These are phyloP conservation scores for Drosophila kuntzei DNA, from an alignment of 2,888 invertebrate species.

Conservation along the genomic window DNA sequence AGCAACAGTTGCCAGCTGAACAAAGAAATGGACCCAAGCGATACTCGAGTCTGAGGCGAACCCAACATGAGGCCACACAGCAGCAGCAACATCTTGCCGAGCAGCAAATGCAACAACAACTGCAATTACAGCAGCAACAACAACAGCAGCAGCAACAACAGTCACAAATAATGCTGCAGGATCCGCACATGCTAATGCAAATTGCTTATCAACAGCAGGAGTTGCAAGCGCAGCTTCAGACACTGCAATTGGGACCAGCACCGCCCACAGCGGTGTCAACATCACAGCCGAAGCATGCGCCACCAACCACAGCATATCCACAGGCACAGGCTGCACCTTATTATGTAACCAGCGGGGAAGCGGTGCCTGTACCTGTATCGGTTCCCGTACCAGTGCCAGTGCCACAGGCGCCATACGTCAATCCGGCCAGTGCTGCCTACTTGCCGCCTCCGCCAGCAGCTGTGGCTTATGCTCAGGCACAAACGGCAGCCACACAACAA, in stretches of 20 bases:
- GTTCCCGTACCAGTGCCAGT: conserved; percentile 52
- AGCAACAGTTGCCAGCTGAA: conserved; percentile 82
- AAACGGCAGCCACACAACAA: conserved; percentile 59
- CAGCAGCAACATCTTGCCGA: conserved; percentile 68
- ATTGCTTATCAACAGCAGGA: conserved; percentile 82
- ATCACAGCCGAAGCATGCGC: conserved; percentile 58
- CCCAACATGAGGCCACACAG: conserved; percentile 80
- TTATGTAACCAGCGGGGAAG: conserved; percentile 65
- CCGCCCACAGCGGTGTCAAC: conserved; percentile 60
- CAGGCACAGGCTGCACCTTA: conserved; percentile 62
- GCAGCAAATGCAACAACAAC: conserved; percentile 37
- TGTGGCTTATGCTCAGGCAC: conserved; percentile 72
- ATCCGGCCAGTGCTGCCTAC: conserved; percentile 65
- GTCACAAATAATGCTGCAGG: conserved; percentile 79
- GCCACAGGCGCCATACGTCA: conserved; percentile 54
- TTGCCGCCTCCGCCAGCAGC: conserved; percentile 76
- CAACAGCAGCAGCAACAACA: conserved; percentile 68
- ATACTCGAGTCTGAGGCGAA: conserved; percentile 88
- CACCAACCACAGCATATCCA: conserved; percentile 66
- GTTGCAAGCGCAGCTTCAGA: conserved; percentile 81
- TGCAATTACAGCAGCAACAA: conserved; percentile 58
- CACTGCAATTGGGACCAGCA: conserved; percentile 70
- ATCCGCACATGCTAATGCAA: conserved; percentile 80
- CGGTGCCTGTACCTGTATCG: conserved; percentile 57
- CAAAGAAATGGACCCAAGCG: conserved; percentile 87